Evolutionary conservation across 2,888 invertebrate genomes (phyloP).

Genomic region (Phrixothrix hirtus): DNA sequence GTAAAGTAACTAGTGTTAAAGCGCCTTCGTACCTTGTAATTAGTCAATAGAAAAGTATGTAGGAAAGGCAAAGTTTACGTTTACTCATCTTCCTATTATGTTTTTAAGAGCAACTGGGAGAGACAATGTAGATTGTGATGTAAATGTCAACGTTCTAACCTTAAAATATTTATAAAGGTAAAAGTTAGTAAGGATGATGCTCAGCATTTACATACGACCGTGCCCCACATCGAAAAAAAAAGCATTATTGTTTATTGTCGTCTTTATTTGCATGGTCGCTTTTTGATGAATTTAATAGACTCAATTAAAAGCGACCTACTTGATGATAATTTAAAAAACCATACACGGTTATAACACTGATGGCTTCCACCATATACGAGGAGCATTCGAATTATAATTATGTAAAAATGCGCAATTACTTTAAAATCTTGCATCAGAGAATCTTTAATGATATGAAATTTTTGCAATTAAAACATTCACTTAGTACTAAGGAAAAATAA

Average conservation of each 20-base stretch:
- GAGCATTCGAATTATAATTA: not conserved
- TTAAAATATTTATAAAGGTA: slow-evolving; percentile 43
- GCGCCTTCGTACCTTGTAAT: slow-evolving; percentile 15
- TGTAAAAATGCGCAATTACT: too few relatives aligned
- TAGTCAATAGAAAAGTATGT: slow-evolving; percentile 11
- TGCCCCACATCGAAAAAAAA: slow-evolving; percentile 32
- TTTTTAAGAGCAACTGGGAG: slow-evolving; percentile 18
- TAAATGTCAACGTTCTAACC: slow-evolving; percentile 38
- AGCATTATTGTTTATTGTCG: slow-evolving; percentile 13
- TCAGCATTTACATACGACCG: slow-evolving; percentile 33
- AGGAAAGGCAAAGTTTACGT: slow-evolving; percentile 18
- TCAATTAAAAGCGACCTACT: not conserved
- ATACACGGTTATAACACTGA: too few relatives aligned
- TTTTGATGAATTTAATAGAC: too few relatives aligned
- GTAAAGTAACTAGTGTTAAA: slow-evolving; percentile 7
- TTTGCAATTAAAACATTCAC: too few relatives aligned
- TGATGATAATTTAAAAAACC: not conserved
- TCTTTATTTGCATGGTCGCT: too few relatives aligned
- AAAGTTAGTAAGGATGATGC: slow-evolving; percentile 35
- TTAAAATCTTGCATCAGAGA: too few relatives aligned
- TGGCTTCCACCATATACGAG: too few relatives aligned
- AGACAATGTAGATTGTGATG: slow-evolving; percentile 31
- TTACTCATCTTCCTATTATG: slow-evolving; percentile 26
- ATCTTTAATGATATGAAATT: too few relatives aligned
- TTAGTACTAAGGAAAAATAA: too few relatives aligned